Evolutionary conservation across 2,888 invertebrate species (phyloP).

Genomic region (Ormyrus nitidulus): DNA sequence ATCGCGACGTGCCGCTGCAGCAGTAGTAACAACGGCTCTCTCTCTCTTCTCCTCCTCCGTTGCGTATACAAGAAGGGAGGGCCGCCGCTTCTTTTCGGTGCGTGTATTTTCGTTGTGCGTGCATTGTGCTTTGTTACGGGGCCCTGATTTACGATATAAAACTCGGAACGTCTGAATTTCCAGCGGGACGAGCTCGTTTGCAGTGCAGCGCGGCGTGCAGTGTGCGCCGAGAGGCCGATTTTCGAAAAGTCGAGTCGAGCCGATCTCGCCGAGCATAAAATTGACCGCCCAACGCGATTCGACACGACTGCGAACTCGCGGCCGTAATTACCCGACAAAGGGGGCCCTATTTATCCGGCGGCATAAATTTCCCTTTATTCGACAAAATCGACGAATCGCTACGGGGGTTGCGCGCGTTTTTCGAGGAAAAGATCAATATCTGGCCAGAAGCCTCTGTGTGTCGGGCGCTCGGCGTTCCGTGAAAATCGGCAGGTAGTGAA

Average conservation of each 20-base stretch:
- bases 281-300: not conserved
- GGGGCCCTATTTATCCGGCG: not conserved
- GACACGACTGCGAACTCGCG: slow-evolving; percentile 2
- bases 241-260: not conserved
- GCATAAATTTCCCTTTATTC: slow-evolving; percentile 37
- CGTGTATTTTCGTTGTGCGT: too few species aligned
- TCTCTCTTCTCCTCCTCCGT: too few species aligned
- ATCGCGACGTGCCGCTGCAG: slow-evolving; percentile 21
- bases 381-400: not conserved
- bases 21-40: not conserved
- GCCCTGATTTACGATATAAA: slow-evolving; percentile 17
- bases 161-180: not conserved
- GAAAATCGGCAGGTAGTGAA: slow-evolving; percentile 72
- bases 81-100: too few species aligned
- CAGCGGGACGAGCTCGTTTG: not conserved
- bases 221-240: too few species aligned
- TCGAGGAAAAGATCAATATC: slow-evolving; percentile 49
- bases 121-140: not conserved
- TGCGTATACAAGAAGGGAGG: too few species aligned
- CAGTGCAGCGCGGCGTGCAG: not conserved
- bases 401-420: slow-evolving; percentile 7
- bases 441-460: not conserved
- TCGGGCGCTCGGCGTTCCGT: slow-evolving; percentile 61
- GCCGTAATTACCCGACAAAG: slow-evolving; percentile 46
- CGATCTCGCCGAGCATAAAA: not conserved